phyloP scores from a whole-genome alignment of 1,140 invertebrate genomes.

The Ips nitidus region DNA sequence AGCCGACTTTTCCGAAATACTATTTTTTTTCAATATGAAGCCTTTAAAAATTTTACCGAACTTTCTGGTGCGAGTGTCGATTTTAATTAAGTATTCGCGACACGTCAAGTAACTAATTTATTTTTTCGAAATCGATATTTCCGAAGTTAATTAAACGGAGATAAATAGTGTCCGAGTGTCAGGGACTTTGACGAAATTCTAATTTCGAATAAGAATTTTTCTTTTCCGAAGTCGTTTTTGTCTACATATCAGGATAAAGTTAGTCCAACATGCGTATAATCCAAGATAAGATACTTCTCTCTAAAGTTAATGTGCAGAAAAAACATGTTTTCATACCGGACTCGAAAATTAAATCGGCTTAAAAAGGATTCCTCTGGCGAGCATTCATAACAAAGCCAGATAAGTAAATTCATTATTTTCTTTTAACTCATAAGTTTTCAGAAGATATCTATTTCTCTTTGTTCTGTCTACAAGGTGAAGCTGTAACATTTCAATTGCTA shows the following conservation, averaged over 20 bases:
- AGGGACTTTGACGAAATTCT: neutral
- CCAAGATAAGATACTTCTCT: no score
- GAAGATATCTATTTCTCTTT: no score
- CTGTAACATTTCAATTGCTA: no score
- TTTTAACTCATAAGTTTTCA: no score
- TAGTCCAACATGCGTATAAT: neutral
- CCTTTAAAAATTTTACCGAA: slow-evolving; percentile 9
- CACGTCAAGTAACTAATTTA: slow-evolving; percentile 22
- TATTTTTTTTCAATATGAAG: slow-evolving; percentile 42
- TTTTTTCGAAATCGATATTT: slow-evolving; percentile 32
- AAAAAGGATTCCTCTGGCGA: no score
- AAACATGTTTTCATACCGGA: no score
- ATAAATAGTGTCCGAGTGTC: slow-evolving; percentile 20
- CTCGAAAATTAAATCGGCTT: no score
- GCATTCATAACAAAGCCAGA: no score
- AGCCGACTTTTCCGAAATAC: slow-evolving; percentile 42
- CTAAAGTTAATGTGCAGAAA: no score
- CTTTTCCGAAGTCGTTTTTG: neutral
- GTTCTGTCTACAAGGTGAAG: no score
- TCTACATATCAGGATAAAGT: neutral
- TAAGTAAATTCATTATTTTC: no score
- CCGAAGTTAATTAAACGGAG: slow-evolving; percentile 26
- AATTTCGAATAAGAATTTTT: slow-evolving; percentile 16
- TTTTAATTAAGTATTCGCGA: slow-evolving; percentile 27
- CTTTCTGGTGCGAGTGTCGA: slow-evolving; percentile 11